These are phyloP conservation scores for Lycaena phlaeas DNA, from an alignment of 2,888 invertebrate species.

Conservation along the genomic window DNA sequence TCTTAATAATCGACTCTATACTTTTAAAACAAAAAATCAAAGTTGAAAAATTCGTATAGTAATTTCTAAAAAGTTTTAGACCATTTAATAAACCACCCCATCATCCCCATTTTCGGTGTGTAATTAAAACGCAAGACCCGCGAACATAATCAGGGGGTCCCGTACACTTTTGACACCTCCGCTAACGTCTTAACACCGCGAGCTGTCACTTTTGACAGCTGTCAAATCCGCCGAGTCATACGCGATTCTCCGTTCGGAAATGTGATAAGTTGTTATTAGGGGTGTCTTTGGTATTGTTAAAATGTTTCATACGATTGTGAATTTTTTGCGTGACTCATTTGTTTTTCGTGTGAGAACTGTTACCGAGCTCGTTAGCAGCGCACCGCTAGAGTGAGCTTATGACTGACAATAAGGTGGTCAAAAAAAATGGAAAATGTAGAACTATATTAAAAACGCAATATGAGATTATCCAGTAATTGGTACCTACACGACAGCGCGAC, in stretches of 20 bases:
- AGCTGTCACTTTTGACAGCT: slow-evolving; percentile 44
- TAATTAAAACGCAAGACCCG: slow-evolving; percentile 58
- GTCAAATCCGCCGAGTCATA: slow-evolving; percentile 43
- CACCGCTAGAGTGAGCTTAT: not conserved
- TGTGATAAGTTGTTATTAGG: slow-evolving; percentile 54
- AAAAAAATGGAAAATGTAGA: no score
- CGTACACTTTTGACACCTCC: slow-evolving; percentile 41
- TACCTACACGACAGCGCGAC: no score
- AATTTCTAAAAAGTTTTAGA: no score
- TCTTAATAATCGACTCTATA: no score
- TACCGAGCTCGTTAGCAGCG: slow-evolving; percentile 15
- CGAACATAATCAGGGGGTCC: slow-evolving; percentile 54
- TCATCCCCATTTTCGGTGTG: slow-evolving; percentile 29
- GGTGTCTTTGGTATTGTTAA: slow-evolving; percentile 47
- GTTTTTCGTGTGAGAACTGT: slow-evolving; percentile 28
- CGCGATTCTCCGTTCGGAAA: slow-evolving; percentile 35
- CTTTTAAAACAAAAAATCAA: no score
- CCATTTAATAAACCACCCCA: slow-evolving; percentile 16
- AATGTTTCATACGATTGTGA: slow-evolving; percentile 20
- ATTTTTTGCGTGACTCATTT: slow-evolving; percentile 40
- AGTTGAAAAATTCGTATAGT: no score
- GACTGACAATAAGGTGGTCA: no score
- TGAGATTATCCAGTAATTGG: no score
- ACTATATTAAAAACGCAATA: not conserved
- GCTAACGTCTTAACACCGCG: slow-evolving; percentile 39